Evolutionary conservation across 2,797 vertebrate species (phyloP).

Genomic region (Sparus aurata): DNA sequence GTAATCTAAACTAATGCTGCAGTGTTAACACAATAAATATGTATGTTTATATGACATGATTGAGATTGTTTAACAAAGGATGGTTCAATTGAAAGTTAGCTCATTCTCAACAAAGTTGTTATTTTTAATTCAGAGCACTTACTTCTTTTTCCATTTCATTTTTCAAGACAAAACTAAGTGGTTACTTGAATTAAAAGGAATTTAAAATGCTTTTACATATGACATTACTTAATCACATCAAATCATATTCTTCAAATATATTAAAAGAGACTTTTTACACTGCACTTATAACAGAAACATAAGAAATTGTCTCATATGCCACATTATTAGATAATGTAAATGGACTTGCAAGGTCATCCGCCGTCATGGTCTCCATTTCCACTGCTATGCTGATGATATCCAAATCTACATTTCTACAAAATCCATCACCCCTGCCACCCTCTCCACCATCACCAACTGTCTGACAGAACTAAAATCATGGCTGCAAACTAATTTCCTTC

Average conservation of each 20-base stretch:
- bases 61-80: not conserved
- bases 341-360: no score
- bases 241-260: not conserved
- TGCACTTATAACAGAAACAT: not conserved
- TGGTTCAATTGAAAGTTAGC: not conserved
- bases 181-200: not conserved
- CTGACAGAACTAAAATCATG: no score
- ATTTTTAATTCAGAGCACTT: not conserved
- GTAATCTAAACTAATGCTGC: slow-evolving; percentile 13
- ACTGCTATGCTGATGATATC: no score
- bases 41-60: not conserved
- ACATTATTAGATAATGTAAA: not conserved
- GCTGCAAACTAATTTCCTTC: no score
- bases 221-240: not conserved
- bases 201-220: not conserved
- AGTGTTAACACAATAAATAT: slow-evolving; percentile 3
- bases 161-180: not conserved
- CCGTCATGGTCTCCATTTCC: no score
- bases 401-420: no score
- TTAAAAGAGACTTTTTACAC: not conserved
- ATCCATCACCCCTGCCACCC: no score
- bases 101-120: not conserved
- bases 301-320: not conserved
- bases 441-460: no score
- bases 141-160: not conserved